Evolutionary conservation across 2,797 vertebrate species (phyloP), one percentile per base, ranked within the genome.

Genomic region (Sebastes hubbsi): DNA sequence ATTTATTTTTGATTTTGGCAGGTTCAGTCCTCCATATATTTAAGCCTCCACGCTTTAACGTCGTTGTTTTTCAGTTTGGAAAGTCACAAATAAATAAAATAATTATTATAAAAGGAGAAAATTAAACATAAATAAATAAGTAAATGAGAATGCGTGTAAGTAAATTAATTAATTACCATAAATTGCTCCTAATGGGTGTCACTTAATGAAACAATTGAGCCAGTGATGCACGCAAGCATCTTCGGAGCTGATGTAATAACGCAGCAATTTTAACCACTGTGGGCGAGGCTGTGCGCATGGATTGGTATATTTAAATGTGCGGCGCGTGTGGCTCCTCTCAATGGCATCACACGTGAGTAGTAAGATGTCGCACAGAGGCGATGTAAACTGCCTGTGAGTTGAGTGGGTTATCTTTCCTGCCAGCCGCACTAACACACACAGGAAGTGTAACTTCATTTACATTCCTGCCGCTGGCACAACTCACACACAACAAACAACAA

Each of bases 241-340:
- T 52, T 14, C 8, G 1, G 3, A 65, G 83, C 86, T 94, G 94
- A 95, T 90, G 94, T 92, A 93, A 95, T 52, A 72, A 12, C n/a
- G 29, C 63, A 1, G 6, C 8, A 7, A 6, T 42, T 89, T 89
- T 83, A 89, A 71, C 3, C 69, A 88, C 32, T 1, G 4, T 14
- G 4, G 9, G 4, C 2, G 34, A 36, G 34, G 11, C 34, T 36
- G 34, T 11, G 32, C 3, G 3, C 10, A 3, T 34, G 9, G 10
- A 34, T 36, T 34, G 32, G 32, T 34, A 34, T 34, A 34, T 34
- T 11, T 34, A 34, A 34, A 34, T 34, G 32, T 34, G 10, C 32
- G 3, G 10, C 3, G 32, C 10, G 32, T 34, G 32, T 34, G 32
- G 10, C 32, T 34, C 10, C 32, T 34, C 32, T 34, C 32, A 34